A percentile compares a stretch with the other conserved stretches of the same genome.
Evolutionary conservation across 2,888 invertebrate genomes (phyloP).

Genomic region (Parasteatoda lunata): DNA sequence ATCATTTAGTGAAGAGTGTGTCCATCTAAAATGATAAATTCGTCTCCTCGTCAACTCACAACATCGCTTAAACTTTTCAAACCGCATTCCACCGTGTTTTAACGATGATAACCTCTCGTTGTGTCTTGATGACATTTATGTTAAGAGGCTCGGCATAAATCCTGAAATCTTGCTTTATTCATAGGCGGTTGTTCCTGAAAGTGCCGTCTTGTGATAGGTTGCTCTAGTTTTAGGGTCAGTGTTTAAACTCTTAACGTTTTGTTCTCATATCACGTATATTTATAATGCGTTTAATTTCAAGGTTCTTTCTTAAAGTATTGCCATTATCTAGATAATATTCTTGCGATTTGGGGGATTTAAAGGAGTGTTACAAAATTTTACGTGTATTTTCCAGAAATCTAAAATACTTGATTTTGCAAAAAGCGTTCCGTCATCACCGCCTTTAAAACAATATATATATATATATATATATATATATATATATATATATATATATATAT

Average conservation of each 20-base stretch:
- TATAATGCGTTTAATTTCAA: too few relatives aligned
- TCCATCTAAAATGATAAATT: background rate
- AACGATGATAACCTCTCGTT: slow-evolving; percentile 1
- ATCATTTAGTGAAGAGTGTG: background rate
- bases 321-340: too few relatives aligned
- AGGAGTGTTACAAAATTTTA: too few relatives aligned
- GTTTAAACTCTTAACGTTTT: too few relatives aligned
- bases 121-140: background rate
- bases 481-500: slow-evolving; percentile 17
- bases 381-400: too few relatives aligned
- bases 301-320: too few relatives aligned
- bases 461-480: slow-evolving; percentile 12
- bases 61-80: background rate
- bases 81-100: background rate
- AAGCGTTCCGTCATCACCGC: too few relatives aligned
- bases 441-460: background rate
- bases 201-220: background rate
- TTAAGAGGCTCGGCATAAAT: background rate
- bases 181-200: background rate
- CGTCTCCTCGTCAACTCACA: background rate
- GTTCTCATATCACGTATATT: too few relatives aligned
- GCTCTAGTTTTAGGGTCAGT: too few relatives aligned
- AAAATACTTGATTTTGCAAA: too few relatives aligned
- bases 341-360: too few relatives aligned
- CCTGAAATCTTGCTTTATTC: background rate